phyloP scores from a whole-genome alignment of 2,888 invertebrate species.

The Lochmaea crataegi region DNA sequence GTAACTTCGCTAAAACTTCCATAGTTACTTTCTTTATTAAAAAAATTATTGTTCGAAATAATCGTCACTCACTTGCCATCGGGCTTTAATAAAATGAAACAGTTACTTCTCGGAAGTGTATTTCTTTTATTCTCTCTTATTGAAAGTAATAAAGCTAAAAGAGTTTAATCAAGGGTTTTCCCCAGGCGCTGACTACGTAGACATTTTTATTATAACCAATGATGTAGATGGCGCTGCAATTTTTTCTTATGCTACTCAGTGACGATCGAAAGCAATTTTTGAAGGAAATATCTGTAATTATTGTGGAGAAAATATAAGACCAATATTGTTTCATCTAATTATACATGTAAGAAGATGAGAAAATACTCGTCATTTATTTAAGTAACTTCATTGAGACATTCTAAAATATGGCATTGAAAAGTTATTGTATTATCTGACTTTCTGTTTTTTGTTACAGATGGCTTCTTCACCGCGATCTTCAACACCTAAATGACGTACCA shows the following conservation, averaged over 20 bases:
- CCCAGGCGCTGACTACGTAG: slow-evolving; percentile 23
- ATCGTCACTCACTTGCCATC: slow-evolving; percentile 16
- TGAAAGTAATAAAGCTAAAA: slow-evolving; percentile 38
- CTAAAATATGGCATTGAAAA: no score
- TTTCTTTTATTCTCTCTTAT: slow-evolving; percentile 28
- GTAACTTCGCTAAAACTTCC: neutral
- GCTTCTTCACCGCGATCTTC: neutral
- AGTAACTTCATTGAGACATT: no score
- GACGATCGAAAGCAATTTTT: neutral
- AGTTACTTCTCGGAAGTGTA: slow-evolving; percentile 23
- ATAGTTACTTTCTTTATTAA: slow-evolving; percentile 22
- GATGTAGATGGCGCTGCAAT: neutral
- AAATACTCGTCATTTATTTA: no score
- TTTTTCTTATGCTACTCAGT: neutral
- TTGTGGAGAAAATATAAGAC: no score
- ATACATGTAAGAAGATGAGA: no score
- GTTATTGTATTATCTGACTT: no score
- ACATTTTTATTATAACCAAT: slow-evolving; percentile 24
- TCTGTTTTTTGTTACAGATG: slow-evolving; percentile 13
- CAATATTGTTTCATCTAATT: no score
- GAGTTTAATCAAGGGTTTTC: slow-evolving; percentile 38
- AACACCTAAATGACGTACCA: slow-evolving; percentile 14
- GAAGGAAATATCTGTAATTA: neutral
- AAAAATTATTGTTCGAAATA: slow-evolving; percentile 26
- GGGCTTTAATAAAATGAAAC: slow-evolving; percentile 18